Base-by-base conservation (phyloP, 2,113 vertebrate genomes). In the Copsychus sechellarum region DNA sequence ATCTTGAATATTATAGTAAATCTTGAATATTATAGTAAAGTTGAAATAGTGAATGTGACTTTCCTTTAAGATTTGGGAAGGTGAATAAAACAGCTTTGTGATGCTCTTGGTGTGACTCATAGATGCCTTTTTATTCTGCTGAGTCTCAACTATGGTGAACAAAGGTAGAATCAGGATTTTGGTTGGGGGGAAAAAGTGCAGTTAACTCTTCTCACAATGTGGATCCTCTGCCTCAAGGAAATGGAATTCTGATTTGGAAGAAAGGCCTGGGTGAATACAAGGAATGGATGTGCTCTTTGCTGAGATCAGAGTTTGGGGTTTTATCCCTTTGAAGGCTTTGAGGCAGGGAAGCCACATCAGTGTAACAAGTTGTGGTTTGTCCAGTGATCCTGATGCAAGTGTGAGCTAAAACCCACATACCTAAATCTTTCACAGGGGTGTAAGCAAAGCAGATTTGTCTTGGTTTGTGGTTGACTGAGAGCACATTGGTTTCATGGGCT, bases 101-200 rank as follows among this genome's bases (percentile, higher is more conserved):
- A 45, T 53, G 57, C 11, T 85, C 50, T 5, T 2, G 0, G 4
- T 31, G 21, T 28, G 8, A 29, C 21, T 80, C n/a, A 25, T 2
- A 36, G 36, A 13, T 57, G 40, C 40, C 15, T 79, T 82, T 72
- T 65, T n/a, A 29, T 48, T 60, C 20, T 5, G 0, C 3, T 53
- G 36, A 36, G 10, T 53, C 73, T 80, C 22, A 67, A 50, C 38
- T 10, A 6, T 15, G 18, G 25, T 48, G n/a, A 67, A 33, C 4
- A 62, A 85, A 79, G 18, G 60, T 24, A 62, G n/a, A 36, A 74
- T 54, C 1, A 6, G 18, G 54, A 79, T 6, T 65, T 58, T 36
- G 36, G 4, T 5, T 69, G 20, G 4, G 6, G 5, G 5, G 5
- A 1, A 4, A 18, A 33, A 8, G 12, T 43, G 21, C 48, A 4